Evolutionary conservation across 2,888 invertebrate species (phyloP), one percentile per base, ranked within the genome.

Genomic region (Catocala sponsa): DNA sequence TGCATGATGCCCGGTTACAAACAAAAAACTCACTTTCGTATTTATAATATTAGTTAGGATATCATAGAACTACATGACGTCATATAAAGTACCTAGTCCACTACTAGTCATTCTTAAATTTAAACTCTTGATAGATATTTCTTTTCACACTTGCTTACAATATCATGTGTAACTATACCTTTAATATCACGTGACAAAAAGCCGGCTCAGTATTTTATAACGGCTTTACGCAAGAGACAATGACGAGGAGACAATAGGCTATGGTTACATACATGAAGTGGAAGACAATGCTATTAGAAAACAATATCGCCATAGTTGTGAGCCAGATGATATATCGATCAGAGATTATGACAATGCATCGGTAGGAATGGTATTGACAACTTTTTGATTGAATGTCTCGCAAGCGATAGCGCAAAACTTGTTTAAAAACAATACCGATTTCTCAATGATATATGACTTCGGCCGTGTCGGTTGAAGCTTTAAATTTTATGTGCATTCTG

Each of bases 211-310:
- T 63, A 61, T 67, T 74, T 63, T 63, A 67, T 65, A 70, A 41
- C 58, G 25, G 11, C 33, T 63, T 72, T 71, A 70, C 63, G 72
- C 78, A 77, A 78, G 73, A 72, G 74, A 79, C 81, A 83, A 83
- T 83, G 67, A 72, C 56, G 52, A 48, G 58, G 63, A 72, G 70
- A 85, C 82, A 83, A 81, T 82, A 74, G 68, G 63, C 68, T 66
- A 68, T 74, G 72, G 76, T 79, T 79, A 76, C 74, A 72, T 72
- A 77, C 80, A 81, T 49, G 55, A 59, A 76, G 77, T 67, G 65
- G 70, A 78, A 76, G 70, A 82, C 76, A 78, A 82, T 80, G 66
- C 49, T 62, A 86, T 83, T 85, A 84, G 80, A 86, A 87, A 87
- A 88, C 84, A 86, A 86, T 86, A 82, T 81, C 74, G 82, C 75